Conservation (phyloP, 2,113 vertebrate species). For the Asarcornis scutulata region DNA sequence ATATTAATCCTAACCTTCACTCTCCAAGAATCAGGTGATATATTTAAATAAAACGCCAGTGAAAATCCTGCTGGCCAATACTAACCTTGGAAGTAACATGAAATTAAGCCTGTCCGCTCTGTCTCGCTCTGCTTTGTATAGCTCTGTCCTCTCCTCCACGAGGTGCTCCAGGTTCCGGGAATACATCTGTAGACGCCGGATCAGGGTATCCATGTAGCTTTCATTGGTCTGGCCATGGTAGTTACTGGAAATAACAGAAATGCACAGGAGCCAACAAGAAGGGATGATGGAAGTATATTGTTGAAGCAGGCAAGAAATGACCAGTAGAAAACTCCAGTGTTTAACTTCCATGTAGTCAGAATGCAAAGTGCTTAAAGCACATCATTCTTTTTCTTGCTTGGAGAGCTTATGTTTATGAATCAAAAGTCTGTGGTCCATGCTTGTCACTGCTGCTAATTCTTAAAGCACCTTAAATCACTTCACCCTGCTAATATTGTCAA, state of each 20-base stretch:
- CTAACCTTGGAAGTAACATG: conserved; percentile 93
- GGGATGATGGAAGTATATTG: neutral
- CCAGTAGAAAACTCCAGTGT: neutral
- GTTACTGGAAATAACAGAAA: conserved; percentile 77
- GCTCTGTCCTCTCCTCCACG: conserved; percentile 91
- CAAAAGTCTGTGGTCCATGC: neutral
- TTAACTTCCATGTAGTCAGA: neutral
- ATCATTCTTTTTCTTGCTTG: neutral
- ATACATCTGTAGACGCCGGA: conserved; percentile 94
- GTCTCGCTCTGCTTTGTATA: conserved; percentile 96
- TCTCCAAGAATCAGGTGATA: neutral
- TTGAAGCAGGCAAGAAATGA: neutral
- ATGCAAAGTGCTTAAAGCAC: neutral
- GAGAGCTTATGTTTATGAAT: neutral
- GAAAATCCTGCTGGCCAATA: neutral
- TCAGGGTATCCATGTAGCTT: conserved; percentile 98
- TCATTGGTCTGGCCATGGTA: conserved; percentile 90
- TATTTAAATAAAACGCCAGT: neutral
- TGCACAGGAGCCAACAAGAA: neutral
- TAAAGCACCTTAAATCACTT: neutral
- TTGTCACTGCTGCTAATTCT: neutral
- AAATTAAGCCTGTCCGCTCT: conserved; percentile 94
- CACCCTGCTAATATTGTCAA: neutral
- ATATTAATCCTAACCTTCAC: neutral
- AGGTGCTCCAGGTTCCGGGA: conserved; percentile 93